Conservation (phyloP, 2,888 invertebrate species). For the Coelogynopora nodosa region DNA sequence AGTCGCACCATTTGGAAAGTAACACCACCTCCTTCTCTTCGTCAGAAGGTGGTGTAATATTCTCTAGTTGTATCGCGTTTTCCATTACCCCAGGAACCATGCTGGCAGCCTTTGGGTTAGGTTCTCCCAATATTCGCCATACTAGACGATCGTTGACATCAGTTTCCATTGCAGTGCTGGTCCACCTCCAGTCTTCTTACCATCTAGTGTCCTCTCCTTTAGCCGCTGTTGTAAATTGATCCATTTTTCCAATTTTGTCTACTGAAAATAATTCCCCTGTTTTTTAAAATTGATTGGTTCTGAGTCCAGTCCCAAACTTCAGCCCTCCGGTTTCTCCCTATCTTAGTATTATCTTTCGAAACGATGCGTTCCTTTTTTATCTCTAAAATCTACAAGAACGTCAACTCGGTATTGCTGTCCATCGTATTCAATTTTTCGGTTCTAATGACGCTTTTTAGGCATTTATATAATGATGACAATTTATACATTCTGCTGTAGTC, state of each 20-base stretch:
- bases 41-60: background rate
- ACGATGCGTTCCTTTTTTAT: background rate
- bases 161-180: no score
- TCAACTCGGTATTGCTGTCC: background rate
- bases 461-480: background rate
- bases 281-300: background rate
- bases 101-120: background rate
- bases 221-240: background rate
- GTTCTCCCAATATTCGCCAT: background rate
- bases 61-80: background rate
- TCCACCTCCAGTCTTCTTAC: background rate
- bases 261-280: no score
- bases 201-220: background rate
- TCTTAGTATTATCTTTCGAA: background rate
- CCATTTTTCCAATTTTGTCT: no score
- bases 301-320: no score
- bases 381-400: background rate
- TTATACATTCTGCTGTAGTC: background rate
- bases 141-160: background rate
- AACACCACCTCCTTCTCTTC: background rate
- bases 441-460: background rate
- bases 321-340: background rate
- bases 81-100: background rate
- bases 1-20: slow-evolving; percentile 26
- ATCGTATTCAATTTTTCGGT: background rate